Base-by-base conservation (phyloP, 1,140 invertebrate genomes). In the Drosophila pachea region DNA sequence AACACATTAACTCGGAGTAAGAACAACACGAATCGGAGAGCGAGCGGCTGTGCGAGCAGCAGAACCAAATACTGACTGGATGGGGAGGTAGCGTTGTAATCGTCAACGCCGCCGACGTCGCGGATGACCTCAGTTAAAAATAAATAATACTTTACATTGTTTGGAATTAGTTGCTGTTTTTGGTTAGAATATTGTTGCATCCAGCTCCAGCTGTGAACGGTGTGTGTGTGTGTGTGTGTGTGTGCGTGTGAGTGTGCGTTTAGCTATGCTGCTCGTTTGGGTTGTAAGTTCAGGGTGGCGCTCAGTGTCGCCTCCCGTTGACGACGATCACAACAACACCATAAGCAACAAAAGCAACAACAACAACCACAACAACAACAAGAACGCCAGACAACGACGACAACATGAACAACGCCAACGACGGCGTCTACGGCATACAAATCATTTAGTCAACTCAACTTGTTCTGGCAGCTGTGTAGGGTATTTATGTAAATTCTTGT, bases 141-240 rank as follows among this genome's bases (percentile, higher is more conserved):
- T 83, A 83, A 83, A 83, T 86, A 84, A 83, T 83, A 83, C 79
- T 83, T 83, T 86, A 83, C 79, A 83, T 79, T 83, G 76, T 83
- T 83, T 86, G 76, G 70, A 83, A 86, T 83, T 83, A 83, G 79
- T 86, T 68, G 79, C 79, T 86, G 79, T 63, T 74, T 79, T 79
- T 76, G 43, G 79, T 22, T 68, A 58, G 60, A 67, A 77, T 73
- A 63, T 72, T 60, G 63, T 53, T 64, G 77, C 61, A 68, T 56
- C 53, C 52, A 36, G 8, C 49, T 35, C 40, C 35, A n/a, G n/a
- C n/a, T n/a, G n/a, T 16, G n/a, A n/a, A n/a, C n/a, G n/a, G n/a
- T n/a, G n/a, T n/a, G n/a, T n/a, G n/a, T n/a, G n/a, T n/a, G 9
- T 65, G 32, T 38, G 9, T 65, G 22, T n/a, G n/a, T n/a, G n/a